Percentiles rank a stretch among this genome's conserved stretches.
These are phyloP conservation scores for Phocides pigmalion DNA, from an alignment of 1,140 invertebrate species.

Conservation along the genomic window DNA sequence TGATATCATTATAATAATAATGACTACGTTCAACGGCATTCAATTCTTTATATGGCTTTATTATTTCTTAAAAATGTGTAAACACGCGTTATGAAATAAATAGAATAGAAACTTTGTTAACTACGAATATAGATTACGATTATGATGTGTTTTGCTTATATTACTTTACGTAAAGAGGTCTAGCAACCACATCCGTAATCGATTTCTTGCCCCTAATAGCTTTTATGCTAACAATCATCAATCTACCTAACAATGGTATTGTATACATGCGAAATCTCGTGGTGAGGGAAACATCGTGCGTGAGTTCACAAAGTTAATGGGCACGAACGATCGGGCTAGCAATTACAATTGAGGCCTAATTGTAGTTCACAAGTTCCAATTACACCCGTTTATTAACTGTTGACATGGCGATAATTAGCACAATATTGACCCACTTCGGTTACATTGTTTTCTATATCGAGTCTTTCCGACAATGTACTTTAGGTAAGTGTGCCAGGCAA, in stretches of 20 bases:
- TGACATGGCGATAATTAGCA: slow-evolving; percentile 29
- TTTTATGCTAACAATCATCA: slow-evolving; percentile 23
- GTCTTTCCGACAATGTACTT: slow-evolving; percentile 28
- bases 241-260: slow-evolving; percentile 24
- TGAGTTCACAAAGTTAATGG: slow-evolving; percentile 33
- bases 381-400: slow-evolving; percentile 35
- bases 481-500: slow-evolving; percentile 6
- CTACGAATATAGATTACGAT: no score
- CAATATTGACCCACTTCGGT: slow-evolving; percentile 23
- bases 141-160: neutral
- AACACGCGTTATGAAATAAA: no score
- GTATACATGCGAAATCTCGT: slow-evolving; percentile 23
- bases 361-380: slow-evolving; percentile 40
- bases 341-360: slow-evolving; percentile 42
- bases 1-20: no score
- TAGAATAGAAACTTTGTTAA: no score
- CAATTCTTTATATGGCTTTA: no score
- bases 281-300: slow-evolving; percentile 29
- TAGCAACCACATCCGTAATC: slow-evolving; percentile 18
- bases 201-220: slow-evolving; percentile 32
- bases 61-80: no score
- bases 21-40: no score
- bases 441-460: slow-evolving; percentile 27
- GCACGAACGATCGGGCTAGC: slow-evolving; percentile 25
- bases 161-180: neutral